Evolutionary conservation across 2,888 invertebrate genomes (phyloP).

Genomic region (Toxonevra muliebris): DNA sequence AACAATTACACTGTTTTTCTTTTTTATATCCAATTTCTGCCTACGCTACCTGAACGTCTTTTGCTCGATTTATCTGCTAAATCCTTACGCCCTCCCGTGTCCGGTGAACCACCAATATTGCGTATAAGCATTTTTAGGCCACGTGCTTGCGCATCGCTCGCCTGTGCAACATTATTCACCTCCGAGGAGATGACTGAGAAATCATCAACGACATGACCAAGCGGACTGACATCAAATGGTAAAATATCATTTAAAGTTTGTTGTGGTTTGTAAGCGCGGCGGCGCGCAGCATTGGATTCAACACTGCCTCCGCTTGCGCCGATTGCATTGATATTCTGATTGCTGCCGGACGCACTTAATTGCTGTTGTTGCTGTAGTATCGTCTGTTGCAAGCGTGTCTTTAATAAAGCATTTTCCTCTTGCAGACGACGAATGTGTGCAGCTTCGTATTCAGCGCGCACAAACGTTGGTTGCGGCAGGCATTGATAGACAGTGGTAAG

Average conservation of each 20-base stretch:
- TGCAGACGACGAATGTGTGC: constrained; percentile 81
- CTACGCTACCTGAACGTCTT: constrained; percentile 63
- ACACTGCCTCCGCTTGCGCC: background rate
- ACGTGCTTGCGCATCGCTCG: constrained; percentile 72
- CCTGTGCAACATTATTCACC: constrained; percentile 64
- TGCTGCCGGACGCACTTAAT: constrained; percentile 36
- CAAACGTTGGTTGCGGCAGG: constrained; percentile 85
- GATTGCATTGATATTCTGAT: constrained; percentile 40
- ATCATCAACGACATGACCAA: constrained; percentile 86
- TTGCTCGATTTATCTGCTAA: constrained; percentile 51
- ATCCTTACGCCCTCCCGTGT: constrained; percentile 78
- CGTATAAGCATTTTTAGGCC: constrained; percentile 81
- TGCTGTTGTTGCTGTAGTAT: constrained; percentile 53
- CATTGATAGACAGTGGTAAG: constrained; percentile 88
- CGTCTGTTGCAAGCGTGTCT: constrained; percentile 63
- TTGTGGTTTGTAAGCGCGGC: constrained; percentile 64
- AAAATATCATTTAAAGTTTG: constrained; percentile 71
- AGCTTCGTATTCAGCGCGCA: constrained; percentile 87
- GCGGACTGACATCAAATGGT: constrained; percentile 74
- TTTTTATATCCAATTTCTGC: constrained; percentile 61
- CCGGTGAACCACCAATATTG: constrained; percentile 84
- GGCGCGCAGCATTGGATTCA: constrained; percentile 47
- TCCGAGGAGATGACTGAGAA: constrained; percentile 90
- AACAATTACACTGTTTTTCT: no score
- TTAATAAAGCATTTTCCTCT: constrained; percentile 82